Conservation (phyloP, 2,797 vertebrate genomes). For the Taeniopygia guttata region DNA sequence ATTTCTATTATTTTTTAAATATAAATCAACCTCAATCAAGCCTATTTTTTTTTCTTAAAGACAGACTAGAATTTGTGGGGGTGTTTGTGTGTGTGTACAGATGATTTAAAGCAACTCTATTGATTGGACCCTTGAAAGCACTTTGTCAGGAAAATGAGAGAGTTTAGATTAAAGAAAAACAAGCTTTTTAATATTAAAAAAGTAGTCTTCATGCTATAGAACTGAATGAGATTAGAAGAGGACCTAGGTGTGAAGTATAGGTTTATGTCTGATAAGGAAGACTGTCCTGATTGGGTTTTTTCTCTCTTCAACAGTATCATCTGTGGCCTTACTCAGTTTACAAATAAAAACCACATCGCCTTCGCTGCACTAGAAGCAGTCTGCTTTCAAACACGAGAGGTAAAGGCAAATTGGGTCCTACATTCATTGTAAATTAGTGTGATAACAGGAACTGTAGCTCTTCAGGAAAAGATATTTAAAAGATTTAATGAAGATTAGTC, state of each 20-base stretch:
- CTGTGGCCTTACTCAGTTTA: slow-evolving; percentile 96
- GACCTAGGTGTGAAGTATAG: background rate
- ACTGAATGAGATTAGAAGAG: background rate
- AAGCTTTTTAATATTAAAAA: background rate
- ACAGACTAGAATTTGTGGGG: background rate
- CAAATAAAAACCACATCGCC: slow-evolving; percentile 93
- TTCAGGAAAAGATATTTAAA: background rate
- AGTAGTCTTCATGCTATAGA: background rate
- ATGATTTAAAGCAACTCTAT: background rate
- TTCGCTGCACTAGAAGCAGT: slow-evolving; percentile 96
- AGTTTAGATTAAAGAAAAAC: background rate
- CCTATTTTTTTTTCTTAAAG: background rate
- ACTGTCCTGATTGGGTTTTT: background rate
- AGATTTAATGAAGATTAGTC: background rate
- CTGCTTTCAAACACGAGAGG: slow-evolving; percentile 97
- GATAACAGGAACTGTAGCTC: background rate
- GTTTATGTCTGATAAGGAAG: background rate
- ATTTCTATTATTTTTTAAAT: background rate
- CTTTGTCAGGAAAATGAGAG: background rate
- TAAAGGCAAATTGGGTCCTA: slow-evolving; percentile 46
- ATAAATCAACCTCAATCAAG: background rate
- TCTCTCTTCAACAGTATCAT: slow-evolving; percentile 84
- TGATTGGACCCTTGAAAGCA: background rate
- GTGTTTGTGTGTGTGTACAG: background rate
- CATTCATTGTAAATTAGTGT: background rate